phyloP scores from a whole-genome alignment of 2,113 vertebrate species.

The Scopus umbretta region DNA sequence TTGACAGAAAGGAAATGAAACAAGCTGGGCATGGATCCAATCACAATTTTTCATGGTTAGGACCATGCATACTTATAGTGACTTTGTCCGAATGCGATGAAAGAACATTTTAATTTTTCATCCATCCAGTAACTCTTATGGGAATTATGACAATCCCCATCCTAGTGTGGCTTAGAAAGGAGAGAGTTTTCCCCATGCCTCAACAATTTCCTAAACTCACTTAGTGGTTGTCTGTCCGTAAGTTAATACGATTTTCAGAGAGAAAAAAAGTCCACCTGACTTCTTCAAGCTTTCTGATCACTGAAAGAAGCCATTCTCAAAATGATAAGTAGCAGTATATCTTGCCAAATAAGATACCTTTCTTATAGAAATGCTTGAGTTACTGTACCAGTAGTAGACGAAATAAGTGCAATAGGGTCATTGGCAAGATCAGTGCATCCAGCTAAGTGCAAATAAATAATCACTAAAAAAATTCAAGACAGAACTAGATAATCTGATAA shows the following conservation, averaged over 20 bases:
- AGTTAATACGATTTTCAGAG: background rate
- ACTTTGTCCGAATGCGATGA: background rate
- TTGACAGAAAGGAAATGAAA: background rate
- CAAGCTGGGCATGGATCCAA: background rate
- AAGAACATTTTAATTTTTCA: background rate
- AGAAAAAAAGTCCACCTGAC: background rate
- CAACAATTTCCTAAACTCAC: background rate
- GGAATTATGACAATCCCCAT: background rate
- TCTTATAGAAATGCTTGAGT: background rate
- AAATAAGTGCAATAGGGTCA: background rate
- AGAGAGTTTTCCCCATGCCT: background rate
- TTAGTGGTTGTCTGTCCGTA: background rate
- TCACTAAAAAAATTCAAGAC: background rate
- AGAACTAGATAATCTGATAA: background rate
- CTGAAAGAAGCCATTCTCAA: background rate
- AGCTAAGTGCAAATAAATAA: background rate
- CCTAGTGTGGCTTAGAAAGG: background rate
- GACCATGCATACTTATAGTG: background rate
- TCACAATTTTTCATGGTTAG: background rate
- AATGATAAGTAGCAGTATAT: background rate
- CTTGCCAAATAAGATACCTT: background rate
- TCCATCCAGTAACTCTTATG: background rate
- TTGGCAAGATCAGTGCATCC: background rate
- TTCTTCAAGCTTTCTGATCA: background rate
- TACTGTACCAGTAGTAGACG: background rate